These are phyloP conservation scores for Indicator indicator DNA, from an alignment of 2,113 vertebrate genomes.

Conservation along the genomic window DNA sequence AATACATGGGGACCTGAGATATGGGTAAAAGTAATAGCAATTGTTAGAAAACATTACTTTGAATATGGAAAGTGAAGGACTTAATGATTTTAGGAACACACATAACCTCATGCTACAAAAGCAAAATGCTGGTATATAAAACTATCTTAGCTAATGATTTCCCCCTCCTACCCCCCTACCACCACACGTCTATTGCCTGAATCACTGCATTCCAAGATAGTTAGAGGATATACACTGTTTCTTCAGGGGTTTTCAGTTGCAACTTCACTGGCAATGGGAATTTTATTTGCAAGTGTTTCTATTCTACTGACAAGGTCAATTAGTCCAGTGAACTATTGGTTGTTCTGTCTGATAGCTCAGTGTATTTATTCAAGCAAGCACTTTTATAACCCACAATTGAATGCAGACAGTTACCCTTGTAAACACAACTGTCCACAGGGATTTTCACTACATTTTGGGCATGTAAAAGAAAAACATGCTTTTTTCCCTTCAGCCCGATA, in stretches of 20 bases:
- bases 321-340: constrained; percentile 70
- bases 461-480: constrained; percentile 35
- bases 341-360: constrained; percentile 68
- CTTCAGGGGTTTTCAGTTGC: constrained; percentile 66
- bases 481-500: constrained; percentile 19
- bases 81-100: constrained; percentile 4
- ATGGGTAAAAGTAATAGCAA: neutral
- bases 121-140: neutral
- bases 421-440: constrained; percentile 56
- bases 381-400: constrained; percentile 71
- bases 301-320: constrained; percentile 75
- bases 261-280: constrained; percentile 65
- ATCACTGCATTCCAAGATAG: constrained; percentile 67
- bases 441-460: constrained; percentile 55
- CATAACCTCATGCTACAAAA: neutral
- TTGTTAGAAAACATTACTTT: neutral
- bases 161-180: neutral
- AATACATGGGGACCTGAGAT: neutral
- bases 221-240: constrained; percentile 57
- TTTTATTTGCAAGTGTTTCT: constrained; percentile 77
- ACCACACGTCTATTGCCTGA: constrained; percentile 32
- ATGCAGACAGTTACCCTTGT: constrained; percentile 67
- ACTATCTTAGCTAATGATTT: constrained; percentile 15
- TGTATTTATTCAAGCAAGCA: constrained; percentile 68
- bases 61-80: neutral